Percentiles rank a stretch among this genome's conserved stretches.
phyloP scores from a whole-genome alignment of 2,888 invertebrate species.

The Syrista parreyssii region DNA sequence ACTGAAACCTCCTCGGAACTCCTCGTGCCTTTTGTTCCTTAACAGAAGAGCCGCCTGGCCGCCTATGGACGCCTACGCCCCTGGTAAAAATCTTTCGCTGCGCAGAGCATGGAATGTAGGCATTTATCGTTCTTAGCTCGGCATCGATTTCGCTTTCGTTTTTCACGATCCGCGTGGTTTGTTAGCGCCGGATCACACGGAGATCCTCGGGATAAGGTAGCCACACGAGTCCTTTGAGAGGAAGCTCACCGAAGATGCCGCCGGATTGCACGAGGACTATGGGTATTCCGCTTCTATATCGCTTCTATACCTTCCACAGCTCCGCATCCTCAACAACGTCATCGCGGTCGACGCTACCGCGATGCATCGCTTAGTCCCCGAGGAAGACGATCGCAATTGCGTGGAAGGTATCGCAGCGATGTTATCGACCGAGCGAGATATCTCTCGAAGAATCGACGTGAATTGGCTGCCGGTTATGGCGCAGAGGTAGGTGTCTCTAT shows the following conservation, averaged over 20 bases:
- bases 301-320: background rate
- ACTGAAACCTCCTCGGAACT: background rate
- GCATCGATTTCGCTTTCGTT: conserved; percentile 19
- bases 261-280: background rate
- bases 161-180: conserved; percentile 25
- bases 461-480: background rate
- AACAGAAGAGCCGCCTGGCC: background rate
- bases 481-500: background rate
- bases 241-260: conserved; percentile 22
- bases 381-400: background rate
- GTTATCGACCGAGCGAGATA: background rate
- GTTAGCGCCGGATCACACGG: conserved; percentile 23
- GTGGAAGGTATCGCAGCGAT: background rate
- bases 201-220: conserved; percentile 31
- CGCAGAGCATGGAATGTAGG: background rate
- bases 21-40: background rate
- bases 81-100: conserved; percentile 13
- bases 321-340: conserved; percentile 19
- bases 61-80: conserved; percentile 13
- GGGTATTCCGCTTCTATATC: background rate
- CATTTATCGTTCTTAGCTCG: background rate
- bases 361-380: background rate
- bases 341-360: conserved; percentile 3
- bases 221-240: conserved; percentile 23
- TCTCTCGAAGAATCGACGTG: background rate